Base-by-base conservation (phyloP, 2,888 invertebrate species). In the Copidosoma aretas region DNA sequence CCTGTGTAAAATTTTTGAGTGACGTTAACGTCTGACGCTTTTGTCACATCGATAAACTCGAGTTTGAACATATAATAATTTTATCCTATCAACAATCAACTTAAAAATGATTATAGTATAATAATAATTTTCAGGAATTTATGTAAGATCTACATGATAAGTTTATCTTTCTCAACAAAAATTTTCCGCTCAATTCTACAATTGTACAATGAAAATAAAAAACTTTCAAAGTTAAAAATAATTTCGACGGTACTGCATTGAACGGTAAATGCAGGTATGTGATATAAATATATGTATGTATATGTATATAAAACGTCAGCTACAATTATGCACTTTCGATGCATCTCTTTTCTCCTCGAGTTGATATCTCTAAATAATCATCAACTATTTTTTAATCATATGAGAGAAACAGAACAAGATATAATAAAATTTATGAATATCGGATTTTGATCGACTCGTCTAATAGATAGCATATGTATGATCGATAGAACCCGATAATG, bases 341-440 rank as follows among this genome's bases (percentile, higher is more conserved):
- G 53, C n/a, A 53, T 22, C 19, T 14, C 14, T 53, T 53, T 21
- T 53, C 19, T 14, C 10, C 19, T 53, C 21, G 12, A 17, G 53
- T 53, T n/a, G 24, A n/a, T 24, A 15, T 21, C 25, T 10, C 5
- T 24, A 43, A 67, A 58, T 68, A 64, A 63, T 49, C 70, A 53
- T 75, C 75, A 77, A 78, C 75, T 77, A 76, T 76, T 70, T 64
- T 75, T 77, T 77, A 75, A 75, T 76, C 75, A 77, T 75, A 74
- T 76, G 73, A 76, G 77, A 78, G 77, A 78, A 79, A 77, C 76
- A 78, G 77, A 80, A 79, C 78, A 78, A 75, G 74, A 71, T 67
- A 61, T 60, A 64, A 77, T 77, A 77, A 76, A 75, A 74, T 76
- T 77, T 71, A 74, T 71, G 73, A 68, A 70, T 57, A 63, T 73